Evolutionary conservation across 2,797 vertebrate genomes (phyloP).

Genomic region (Sparus aurata): DNA sequence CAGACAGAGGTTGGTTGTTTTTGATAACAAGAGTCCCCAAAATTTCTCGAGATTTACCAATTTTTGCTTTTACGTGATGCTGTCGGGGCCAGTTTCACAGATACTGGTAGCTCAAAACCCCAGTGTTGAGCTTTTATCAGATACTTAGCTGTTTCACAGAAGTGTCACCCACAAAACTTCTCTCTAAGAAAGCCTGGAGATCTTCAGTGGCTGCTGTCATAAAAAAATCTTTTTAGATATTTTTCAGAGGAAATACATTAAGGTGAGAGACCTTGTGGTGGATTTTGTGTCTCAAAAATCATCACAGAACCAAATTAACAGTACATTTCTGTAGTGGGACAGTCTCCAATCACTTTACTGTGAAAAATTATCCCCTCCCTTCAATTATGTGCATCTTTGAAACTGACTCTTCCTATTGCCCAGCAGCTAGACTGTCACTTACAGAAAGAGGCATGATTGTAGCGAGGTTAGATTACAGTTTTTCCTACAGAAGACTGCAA

Average conservation of each 20-base stretch:
- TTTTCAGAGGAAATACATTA: not conserved
- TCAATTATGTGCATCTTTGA: slow-evolving; percentile 20
- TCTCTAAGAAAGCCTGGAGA: not conserved
- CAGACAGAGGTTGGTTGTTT: slow-evolving; percentile 92
- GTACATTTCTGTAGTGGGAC: not conserved
- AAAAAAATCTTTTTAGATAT: accelerated
- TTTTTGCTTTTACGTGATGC: not conserved
- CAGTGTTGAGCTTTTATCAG: not conserved
- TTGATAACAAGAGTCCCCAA: not conserved
- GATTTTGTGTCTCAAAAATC: not conserved
- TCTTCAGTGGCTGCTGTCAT: not conserved
- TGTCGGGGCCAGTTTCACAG: slow-evolving; percentile 3
- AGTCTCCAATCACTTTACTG: not conserved
- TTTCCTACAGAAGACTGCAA: slow-evolving; percentile 1
- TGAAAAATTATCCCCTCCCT: slow-evolving; percentile 3
- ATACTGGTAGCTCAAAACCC: not conserved
- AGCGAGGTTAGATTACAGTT: not conserved
- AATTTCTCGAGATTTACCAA: not conserved
- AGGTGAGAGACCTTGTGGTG: not conserved
- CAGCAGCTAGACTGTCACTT: slow-evolving; percentile 19
- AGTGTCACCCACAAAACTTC: not conserved
- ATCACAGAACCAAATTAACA: not conserved
- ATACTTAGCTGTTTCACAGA: not conserved
- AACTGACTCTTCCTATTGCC: slow-evolving; percentile 33
- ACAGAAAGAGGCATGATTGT: slow-evolving; percentile 9